Evolutionary conservation across 2,113 vertebrate species (phyloP).

Genomic region (Apaloderma vittatum): DNA sequence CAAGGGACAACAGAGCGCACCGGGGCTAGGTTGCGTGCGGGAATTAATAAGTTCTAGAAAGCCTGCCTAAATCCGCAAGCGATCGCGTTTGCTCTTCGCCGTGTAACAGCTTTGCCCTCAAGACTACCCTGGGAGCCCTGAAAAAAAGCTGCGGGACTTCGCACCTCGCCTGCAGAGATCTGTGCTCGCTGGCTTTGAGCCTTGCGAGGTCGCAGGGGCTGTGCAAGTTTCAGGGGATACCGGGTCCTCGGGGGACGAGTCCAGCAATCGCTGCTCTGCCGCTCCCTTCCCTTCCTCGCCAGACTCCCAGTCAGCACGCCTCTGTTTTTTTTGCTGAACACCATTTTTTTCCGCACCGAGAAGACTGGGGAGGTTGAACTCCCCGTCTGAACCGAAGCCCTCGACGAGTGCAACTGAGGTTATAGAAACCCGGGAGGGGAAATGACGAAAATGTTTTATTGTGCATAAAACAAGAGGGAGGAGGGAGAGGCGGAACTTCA

Average conservation of each 20-base stretch:
- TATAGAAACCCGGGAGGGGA: slow-evolving; percentile 55
- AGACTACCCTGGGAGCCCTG: not conserved
- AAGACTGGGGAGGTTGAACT: slow-evolving; percentile 33
- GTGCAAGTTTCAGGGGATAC: not conserved
- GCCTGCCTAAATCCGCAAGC: not conserved
- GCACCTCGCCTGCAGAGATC: not conserved
- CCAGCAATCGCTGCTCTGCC: not conserved
- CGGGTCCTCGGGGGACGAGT: not conserved
- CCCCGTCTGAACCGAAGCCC: slow-evolving; percentile 40
- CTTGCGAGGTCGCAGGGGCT: not conserved
- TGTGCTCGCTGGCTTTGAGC: not conserved
- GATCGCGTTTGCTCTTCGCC: not conserved
- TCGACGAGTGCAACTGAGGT: slow-evolving; percentile 57
- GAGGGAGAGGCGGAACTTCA: slow-evolving; percentile 35
- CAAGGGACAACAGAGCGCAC: not conserved
- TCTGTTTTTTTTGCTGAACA: slow-evolving; percentile 6
- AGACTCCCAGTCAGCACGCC: not conserved
- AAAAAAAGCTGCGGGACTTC: not conserved
- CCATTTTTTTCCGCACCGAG: slow-evolving; percentile 39
- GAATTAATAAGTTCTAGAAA: not conserved
- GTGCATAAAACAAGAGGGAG: slow-evolving; percentile 56
- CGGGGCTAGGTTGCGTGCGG: not conserved
- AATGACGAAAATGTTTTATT: slow-evolving; percentile 60
- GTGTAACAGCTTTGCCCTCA: not conserved
- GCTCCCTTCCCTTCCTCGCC: slow-evolving; percentile 18